phyloP scores from a whole-genome alignment of 2,888 invertebrate genomes.

The Amphipoea oculea region DNA sequence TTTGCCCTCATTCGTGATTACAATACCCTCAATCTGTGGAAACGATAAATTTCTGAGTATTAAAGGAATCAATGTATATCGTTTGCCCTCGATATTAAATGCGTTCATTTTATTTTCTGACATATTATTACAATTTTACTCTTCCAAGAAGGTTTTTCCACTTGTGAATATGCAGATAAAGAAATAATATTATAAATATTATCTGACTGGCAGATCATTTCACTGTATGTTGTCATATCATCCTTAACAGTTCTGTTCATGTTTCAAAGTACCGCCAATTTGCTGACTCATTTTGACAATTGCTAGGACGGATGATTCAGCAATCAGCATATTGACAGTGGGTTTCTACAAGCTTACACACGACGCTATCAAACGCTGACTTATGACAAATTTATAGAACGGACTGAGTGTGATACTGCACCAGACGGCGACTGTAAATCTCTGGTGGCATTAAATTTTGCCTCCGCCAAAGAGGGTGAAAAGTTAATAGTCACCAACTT shows the following conservation, averaged over 20 bases:
- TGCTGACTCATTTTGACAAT: constrained; percentile 28
- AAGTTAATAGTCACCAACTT: constrained; percentile 49
- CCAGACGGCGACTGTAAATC: constrained; percentile 12
- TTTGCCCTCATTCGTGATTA: constrained; percentile 52
- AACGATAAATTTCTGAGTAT: constrained; percentile 36
- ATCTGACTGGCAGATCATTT: constrained; percentile 3
- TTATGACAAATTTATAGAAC: constrained; percentile 19
- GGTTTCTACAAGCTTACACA: constrained; percentile 25
- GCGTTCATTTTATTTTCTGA: constrained; percentile 8
- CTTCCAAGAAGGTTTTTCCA: background rate
- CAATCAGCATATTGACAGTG: constrained; percentile 39
- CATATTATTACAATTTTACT: background rate
- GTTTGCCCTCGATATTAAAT: constrained; percentile 32
- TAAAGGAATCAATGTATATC: constrained; percentile 12
- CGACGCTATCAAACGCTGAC: constrained; percentile 32
- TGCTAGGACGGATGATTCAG: constrained; percentile 23
- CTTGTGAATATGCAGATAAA: too few species aligned
- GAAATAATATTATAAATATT: too few species aligned
- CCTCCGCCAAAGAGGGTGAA: constrained; percentile 28
- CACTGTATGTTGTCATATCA: constrained; percentile 7
- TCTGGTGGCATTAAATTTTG: constrained; percentile 30
- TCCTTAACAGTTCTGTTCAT: constrained; percentile 7
- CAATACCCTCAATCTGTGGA: constrained; percentile 51
- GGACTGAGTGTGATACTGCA: constrained; percentile 7
- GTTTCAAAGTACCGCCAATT: constrained; percentile 18